phyloP scores from a whole-genome alignment of 1,140 invertebrate genomes.

The Drosophila lowei region DNA sequence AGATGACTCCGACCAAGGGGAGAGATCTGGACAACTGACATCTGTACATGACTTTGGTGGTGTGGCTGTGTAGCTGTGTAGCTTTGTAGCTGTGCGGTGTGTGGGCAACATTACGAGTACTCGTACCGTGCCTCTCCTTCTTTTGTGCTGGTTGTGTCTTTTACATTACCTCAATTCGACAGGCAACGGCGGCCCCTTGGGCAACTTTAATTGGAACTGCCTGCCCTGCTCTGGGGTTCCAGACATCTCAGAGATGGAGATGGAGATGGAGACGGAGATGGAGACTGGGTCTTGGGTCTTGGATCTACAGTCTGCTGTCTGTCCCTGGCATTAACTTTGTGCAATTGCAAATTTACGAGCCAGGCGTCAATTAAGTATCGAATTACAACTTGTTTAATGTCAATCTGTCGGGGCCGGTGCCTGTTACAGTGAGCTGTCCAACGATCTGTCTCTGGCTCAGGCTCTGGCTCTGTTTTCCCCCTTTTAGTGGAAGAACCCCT shows the following conservation, averaged over 20 bases:
- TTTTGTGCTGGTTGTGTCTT: slow-evolving; percentile 36
- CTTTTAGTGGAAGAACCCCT: slow-evolving; percentile 11
- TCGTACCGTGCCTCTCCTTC: slow-evolving; percentile 1
- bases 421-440: slow-evolving; percentile 52
- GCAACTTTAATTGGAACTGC: slow-evolving; percentile 78
- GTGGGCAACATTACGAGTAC: slow-evolving; percentile 39
- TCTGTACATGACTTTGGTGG: slow-evolving; percentile 22
- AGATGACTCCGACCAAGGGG: no score
- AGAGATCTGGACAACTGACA: slow-evolving; percentile 27
- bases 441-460: slow-evolving; percentile 17
- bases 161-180: slow-evolving; percentile 79
- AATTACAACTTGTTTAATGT: slow-evolving; percentile 83
- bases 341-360: slow-evolving; percentile 83
- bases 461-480: slow-evolving; percentile 36
- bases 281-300: slow-evolving; percentile 10
- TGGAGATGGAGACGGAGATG: no score
- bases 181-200: slow-evolving; percentile 72
- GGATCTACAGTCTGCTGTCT: neutral
- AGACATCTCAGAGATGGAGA: neutral
- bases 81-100: slow-evolving; percentile 21
- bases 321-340: slow-evolving; percentile 34
- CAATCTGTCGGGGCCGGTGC: slow-evolving; percentile 70
- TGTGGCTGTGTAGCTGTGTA: slow-evolving; percentile 1
- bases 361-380: slow-evolving; percentile 83
- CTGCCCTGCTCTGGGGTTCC: slow-evolving; percentile 6